Conservation (phyloP, 2,888 invertebrate genomes). For the Morpho achilles region DNA sequence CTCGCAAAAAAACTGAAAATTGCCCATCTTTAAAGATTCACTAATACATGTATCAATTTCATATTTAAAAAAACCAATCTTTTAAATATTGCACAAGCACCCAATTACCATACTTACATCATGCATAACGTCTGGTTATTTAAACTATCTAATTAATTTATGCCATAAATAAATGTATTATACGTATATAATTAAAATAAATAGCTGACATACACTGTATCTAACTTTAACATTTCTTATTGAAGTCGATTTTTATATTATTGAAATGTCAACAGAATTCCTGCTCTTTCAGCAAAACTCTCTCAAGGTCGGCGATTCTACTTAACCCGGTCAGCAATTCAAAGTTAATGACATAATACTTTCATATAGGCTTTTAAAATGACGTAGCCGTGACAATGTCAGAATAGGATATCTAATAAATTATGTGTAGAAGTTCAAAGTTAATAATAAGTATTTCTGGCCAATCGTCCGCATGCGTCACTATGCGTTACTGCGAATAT, state of each 20-base stretch:
- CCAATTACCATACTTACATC: too few species aligned
- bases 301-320: too few species aligned
- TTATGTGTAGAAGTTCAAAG: constrained; percentile 36
- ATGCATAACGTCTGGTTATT: too few species aligned
- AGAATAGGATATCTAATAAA: constrained; percentile 43
- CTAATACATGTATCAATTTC: not conserved
- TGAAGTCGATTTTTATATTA: too few species aligned
- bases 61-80: not conserved
- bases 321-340: not conserved
- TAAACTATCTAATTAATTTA: too few species aligned
- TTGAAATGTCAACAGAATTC: too few species aligned
- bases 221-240: too few species aligned
- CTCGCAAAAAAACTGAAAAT: not conserved
- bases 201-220: too few species aligned
- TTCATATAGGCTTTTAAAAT: not conserved
- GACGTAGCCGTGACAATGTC: constrained; percentile 12
- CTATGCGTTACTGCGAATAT: constrained; percentile 46
- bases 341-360: not conserved
- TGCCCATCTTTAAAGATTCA: constrained; percentile 7
- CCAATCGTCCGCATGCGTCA: constrained; percentile 45
- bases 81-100: not conserved
- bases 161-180: too few species aligned
- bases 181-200: too few species aligned
- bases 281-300: too few species aligned
- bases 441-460: constrained; percentile 40